These are phyloP conservation scores for Calycopis cecrops DNA, from an alignment of 1,140 invertebrate genomes.

Conservation along the genomic window DNA sequence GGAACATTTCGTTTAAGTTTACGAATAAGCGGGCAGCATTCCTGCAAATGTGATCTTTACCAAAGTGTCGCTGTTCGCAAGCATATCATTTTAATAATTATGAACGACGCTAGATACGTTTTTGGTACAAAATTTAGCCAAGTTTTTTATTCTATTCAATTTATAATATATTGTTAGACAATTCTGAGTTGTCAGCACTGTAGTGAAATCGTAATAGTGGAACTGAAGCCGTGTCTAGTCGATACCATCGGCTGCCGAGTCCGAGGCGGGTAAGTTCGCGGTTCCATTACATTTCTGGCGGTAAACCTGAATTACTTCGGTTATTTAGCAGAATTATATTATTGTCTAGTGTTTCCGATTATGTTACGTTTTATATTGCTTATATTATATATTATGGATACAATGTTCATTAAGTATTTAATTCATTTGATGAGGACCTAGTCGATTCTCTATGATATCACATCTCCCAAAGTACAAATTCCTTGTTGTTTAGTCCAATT, in stretches of 20 bases:
- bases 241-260: slow-evolving; percentile 45
- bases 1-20: slow-evolving; percentile 49
- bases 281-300: slow-evolving; percentile 46
- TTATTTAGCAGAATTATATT: slow-evolving; percentile 74
- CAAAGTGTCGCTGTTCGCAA: slow-evolving; percentile 72
- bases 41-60: slow-evolving; percentile 57
- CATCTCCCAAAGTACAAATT: slow-evolving; percentile 77
- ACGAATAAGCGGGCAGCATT: slow-evolving; percentile 45
- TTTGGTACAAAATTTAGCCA: slow-evolving; percentile 71
- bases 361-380: slow-evolving; percentile 75
- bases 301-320: slow-evolving; percentile 67
- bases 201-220: slow-evolving; percentile 29
- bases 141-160: slow-evolving; percentile 69
- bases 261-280: slow-evolving; percentile 30
- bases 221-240: slow-evolving; percentile 43
- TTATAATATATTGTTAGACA: slow-evolving; percentile 69
- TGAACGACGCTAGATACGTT: slow-evolving; percentile 63
- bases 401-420: slow-evolving; percentile 73
- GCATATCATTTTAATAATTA: slow-evolving; percentile 66
- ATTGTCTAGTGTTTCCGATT: slow-evolving; percentile 73
- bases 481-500: slow-evolving; percentile 77
- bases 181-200: slow-evolving; percentile 59
- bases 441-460: slow-evolving; percentile 75
- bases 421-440: slow-evolving; percentile 75
- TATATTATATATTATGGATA: slow-evolving; percentile 74